Evolutionary conservation across 2,113 vertebrate species (phyloP).

Genomic region (Myxocyprinus asiaticus): DNA sequence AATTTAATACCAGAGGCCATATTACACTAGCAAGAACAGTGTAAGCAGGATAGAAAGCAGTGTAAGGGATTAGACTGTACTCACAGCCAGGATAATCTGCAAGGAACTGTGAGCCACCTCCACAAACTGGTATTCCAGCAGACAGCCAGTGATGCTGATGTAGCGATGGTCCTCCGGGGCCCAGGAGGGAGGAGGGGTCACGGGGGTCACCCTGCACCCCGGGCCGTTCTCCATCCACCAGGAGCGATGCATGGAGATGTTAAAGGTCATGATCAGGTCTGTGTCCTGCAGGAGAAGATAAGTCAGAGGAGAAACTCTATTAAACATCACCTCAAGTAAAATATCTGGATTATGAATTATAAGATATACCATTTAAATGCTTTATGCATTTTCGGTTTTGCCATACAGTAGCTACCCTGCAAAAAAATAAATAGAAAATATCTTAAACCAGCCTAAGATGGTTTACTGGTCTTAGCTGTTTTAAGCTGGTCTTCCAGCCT

Average conservation of each 20-base stretch:
- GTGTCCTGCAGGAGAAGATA: constrained; percentile 82
- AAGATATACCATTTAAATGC: background rate
- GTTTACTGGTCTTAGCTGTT: too few relatives aligned
- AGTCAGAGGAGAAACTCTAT: background rate
- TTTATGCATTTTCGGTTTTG: background rate
- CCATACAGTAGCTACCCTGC: background rate
- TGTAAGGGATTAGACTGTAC: constrained; percentile 63
- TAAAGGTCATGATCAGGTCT: constrained; percentile 98
- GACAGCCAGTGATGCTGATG: constrained; percentile 93
- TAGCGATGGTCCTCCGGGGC: constrained; percentile 98
- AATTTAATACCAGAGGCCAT: too few relatives aligned
- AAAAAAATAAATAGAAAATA: too few relatives aligned
- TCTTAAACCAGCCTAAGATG: too few relatives aligned
- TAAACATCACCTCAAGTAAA: background rate
- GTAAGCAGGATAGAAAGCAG: too few relatives aligned
- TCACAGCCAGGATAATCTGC: constrained; percentile 97
- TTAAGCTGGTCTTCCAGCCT: too few relatives aligned
- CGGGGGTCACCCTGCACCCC: constrained; percentile 92
- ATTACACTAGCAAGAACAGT: constrained; percentile 4
- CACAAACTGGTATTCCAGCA: constrained; percentile 96
- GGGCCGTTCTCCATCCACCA: constrained; percentile 99
- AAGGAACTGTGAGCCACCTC: constrained; percentile 97
- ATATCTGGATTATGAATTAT: background rate
- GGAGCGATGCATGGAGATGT: constrained; percentile 99
- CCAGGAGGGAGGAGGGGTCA: constrained; percentile 95